phyloP scores from a whole-genome alignment of 2,797 vertebrate genomes.

The Aselliscus stoliczkanus region DNA sequence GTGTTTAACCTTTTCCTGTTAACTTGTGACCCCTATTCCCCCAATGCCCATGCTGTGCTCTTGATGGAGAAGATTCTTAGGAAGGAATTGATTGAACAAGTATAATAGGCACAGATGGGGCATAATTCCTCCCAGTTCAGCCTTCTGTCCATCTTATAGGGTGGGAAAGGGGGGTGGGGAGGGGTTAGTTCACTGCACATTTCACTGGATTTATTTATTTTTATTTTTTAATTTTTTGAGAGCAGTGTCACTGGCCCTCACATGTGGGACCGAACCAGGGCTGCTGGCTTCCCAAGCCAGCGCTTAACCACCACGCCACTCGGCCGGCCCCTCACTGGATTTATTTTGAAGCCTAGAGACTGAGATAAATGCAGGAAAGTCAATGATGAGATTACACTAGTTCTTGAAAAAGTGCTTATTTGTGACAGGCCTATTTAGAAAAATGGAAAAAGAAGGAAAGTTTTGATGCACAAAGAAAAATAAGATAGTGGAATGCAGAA shows the following conservation, averaged over 20 bases:
- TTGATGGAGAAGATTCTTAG: neutral
- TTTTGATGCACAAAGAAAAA: constrained; percentile 36
- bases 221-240: too few species aligned
- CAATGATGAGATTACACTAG: neutral
- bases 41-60: neutral
- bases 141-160: neutral
- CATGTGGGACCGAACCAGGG: too few species aligned
- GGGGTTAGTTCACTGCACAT: neutral
- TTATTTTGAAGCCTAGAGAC: neutral
- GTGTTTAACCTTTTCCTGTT: neutral
- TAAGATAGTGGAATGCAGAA: neutral
- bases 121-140: neutral
- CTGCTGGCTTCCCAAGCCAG: too few species aligned
- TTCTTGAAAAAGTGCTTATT: neutral
- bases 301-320: too few species aligned
- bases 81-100: neutral
- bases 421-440: constrained; percentile 26
- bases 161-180: neutral
- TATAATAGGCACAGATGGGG: neutral
- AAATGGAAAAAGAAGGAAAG: neutral
- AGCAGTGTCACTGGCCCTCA: too few species aligned
- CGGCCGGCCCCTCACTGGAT: too few species aligned
- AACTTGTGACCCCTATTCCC: neutral
- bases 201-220: neutral
- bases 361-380: neutral